Percentiles rank a stretch among this genome's conserved stretches.
phyloP scores from a whole-genome alignment of 2,888 invertebrate genomes.

The Aquatica leii region DNA sequence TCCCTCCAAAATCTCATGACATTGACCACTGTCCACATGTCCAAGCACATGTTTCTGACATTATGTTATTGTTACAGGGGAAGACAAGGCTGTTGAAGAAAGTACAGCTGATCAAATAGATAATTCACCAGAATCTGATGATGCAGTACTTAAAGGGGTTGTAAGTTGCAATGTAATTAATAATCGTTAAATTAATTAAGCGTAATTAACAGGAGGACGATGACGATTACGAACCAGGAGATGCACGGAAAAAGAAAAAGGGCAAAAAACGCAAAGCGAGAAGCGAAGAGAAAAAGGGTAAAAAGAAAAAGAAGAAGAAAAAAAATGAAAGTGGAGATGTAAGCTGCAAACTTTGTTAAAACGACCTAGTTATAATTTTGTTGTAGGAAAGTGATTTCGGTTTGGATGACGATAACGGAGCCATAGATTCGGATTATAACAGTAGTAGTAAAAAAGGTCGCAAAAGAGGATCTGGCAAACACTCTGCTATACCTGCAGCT shows the following conservation, averaged over 20 bases:
- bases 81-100: constrained; percentile 77
- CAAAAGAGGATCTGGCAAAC: constrained; percentile 62
- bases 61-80: constrained; percentile 57
- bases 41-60: constrained; percentile 46
- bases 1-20: constrained; percentile 52
- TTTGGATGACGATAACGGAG: constrained; percentile 68
- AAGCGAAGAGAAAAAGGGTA: constrained; percentile 90
- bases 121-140: constrained; percentile 80
- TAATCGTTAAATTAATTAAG: not conserved
- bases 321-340: constrained; percentile 91
- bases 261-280: constrained; percentile 93
- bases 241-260: constrained; percentile 87
- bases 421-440: constrained; percentile 80
- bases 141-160: constrained; percentile 69
- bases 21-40: constrained; percentile 58
- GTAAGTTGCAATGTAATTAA: constrained; percentile 51
- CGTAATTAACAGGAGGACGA: constrained; percentile 72
- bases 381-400: constrained; percentile 80
- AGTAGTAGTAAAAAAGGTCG: constrained; percentile 74
- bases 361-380: not conserved
- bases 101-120: constrained; percentile 70
- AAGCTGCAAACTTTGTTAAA: constrained; percentile 26
- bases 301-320: constrained; percentile 94
- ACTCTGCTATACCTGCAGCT: constrained; percentile 60
- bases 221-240: constrained; percentile 87